These are phyloP conservation scores for Anhinga anhinga DNA, from an alignment of 2,113 vertebrate species.

Conservation along the genomic window DNA sequence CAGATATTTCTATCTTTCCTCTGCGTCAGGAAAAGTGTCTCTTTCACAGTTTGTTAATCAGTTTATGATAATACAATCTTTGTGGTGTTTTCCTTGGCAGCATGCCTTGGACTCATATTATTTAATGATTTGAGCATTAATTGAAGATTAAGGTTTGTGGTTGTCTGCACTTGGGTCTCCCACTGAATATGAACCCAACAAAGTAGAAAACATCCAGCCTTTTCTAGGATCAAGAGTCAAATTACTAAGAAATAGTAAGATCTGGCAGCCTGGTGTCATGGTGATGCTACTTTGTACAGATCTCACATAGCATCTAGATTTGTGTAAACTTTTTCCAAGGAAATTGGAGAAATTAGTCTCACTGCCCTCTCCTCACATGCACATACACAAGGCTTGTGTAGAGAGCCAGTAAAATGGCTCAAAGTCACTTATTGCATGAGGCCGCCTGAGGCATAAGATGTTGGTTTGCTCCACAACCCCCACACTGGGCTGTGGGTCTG, in stretches of 20 bases:
- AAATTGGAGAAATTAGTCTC: not conserved
- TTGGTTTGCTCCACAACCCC: not conserved
- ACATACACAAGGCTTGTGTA: not conserved
- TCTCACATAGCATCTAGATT: not conserved
- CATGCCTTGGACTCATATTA: not conserved
- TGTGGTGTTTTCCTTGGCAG: not conserved
- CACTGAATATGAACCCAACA: not conserved
- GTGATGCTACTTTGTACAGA: not conserved
- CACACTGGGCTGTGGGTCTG: not conserved
- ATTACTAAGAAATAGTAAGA: not conserved
- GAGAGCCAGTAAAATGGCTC: not conserved
- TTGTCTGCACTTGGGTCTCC: not conserved
- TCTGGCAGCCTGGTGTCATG: not conserved
- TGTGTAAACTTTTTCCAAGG: not conserved
- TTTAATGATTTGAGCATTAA: not conserved
- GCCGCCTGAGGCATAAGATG: not conserved
- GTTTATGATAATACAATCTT: not conserved
- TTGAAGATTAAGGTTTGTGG: not conserved
- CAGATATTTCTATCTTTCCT: not conserved
- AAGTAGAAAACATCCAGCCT: not conserved
- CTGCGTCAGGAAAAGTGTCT: not conserved
- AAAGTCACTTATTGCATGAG: no score
- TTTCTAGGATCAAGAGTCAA: not conserved
- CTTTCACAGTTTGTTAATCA: constrained; percentile 4
- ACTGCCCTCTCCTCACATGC: not conserved